Percentiles rank a stretch among this genome's conserved stretches.
These are phyloP conservation scores for Poecile montanus DNA, from an alignment of 2,797 vertebrate species.

Conservation along the genomic window DNA sequence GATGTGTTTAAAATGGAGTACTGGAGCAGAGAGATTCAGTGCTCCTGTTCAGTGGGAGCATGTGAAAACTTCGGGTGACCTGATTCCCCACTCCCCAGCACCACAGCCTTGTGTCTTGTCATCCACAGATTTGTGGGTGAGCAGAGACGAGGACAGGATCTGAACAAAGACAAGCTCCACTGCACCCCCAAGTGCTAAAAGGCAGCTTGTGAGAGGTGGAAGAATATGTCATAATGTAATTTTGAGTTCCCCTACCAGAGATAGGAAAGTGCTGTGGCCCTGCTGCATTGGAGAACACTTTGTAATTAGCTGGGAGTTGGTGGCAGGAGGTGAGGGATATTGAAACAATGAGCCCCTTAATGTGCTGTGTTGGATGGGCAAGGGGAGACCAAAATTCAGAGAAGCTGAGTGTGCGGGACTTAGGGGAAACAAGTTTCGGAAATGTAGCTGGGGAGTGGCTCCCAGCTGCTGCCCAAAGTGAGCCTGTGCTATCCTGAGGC, in stretches of 20 bases:
- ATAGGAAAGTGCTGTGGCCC: background rate
- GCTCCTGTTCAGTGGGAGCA: background rate
- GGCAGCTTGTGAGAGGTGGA: background rate
- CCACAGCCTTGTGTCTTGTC: background rate
- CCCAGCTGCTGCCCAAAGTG: background rate
- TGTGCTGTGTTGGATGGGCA: background rate
- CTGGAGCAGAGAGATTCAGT: background rate
- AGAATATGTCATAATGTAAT: background rate
- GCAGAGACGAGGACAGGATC: background rate
- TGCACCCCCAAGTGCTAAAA: background rate
- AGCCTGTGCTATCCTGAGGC: background rate
- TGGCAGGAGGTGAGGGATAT: background rate
- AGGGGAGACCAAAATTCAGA: background rate
- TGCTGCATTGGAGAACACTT: background rate
- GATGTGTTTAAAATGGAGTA: background rate
- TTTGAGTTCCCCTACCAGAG: background rate
- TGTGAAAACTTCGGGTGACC: background rate
- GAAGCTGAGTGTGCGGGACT: background rate
- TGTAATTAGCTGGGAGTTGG: background rate
- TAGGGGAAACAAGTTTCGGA: background rate
- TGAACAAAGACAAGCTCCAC: background rate
- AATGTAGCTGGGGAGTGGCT: background rate
- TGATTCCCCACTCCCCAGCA: background rate
- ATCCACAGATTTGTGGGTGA: background rate
- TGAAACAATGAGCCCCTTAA: background rate